phyloP scores from a whole-genome alignment of 23 tunicate species.

The Clavelina lepadiformis region DNA sequence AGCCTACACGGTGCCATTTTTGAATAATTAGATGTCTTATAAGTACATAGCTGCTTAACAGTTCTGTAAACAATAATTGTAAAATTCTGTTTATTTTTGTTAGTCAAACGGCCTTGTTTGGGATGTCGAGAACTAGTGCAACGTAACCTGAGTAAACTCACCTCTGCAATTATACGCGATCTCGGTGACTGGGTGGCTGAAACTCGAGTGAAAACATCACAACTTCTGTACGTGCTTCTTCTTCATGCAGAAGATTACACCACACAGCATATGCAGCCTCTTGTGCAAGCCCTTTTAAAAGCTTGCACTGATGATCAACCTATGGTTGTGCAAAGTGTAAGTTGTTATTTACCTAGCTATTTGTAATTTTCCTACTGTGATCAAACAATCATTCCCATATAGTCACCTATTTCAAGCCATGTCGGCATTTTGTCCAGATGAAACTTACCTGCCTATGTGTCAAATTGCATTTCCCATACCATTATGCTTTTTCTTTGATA shows the following conservation, averaged over 20 bases:
- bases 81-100: background rate
- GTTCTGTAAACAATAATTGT: background rate
- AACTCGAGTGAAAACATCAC: constrained; percentile 77
- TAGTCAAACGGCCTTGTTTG: constrained; percentile 71
- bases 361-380: too few relatives aligned
- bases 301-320: constrained; percentile 71
- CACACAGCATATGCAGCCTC: constrained; percentile 96
- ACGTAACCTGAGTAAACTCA: constrained; percentile 82
- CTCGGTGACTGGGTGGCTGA: constrained; percentile 89
- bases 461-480: too few relatives aligned
- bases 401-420: too few relatives aligned
- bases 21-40: background rate
- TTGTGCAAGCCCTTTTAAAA: constrained; percentile 64
- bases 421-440: too few relatives aligned
- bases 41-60: background rate
- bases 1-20: too few relatives aligned
- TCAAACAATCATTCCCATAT: too few relatives aligned
- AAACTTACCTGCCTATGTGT: too few relatives aligned
- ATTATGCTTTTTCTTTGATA: too few relatives aligned
- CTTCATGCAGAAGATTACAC: constrained; percentile 91
- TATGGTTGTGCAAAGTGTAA: constrained; percentile 46
- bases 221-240: constrained; percentile 61
- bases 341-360: constrained; percentile 7
- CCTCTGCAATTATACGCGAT: constrained; percentile 70
- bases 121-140: constrained; percentile 95